Percentiles rank a stretch among this genome's conserved stretches.
phyloP scores from a whole-genome alignment of 2,113 vertebrate species.

The Neoarius graeffei region DNA sequence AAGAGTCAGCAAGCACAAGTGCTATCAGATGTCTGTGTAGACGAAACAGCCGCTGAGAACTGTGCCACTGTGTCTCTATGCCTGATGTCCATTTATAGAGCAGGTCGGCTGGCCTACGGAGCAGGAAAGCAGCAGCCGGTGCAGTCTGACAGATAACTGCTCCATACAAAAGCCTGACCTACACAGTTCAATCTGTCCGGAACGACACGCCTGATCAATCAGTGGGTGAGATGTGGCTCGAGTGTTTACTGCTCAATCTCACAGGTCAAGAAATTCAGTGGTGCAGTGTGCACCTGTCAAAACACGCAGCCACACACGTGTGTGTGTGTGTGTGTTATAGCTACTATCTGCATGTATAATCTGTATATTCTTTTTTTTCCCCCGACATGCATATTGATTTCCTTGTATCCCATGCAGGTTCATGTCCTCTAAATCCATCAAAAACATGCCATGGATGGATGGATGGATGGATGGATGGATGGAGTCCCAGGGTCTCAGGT shows the following conservation, averaged over 20 bases:
- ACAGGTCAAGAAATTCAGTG: background rate
- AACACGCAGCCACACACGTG: background rate
- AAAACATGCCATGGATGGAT: background rate
- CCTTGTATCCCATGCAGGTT: background rate
- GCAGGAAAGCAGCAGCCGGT: conserved; percentile 24
- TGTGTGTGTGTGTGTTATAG: background rate
- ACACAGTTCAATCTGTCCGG: conserved; percentile 1
- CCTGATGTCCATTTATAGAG: conserved; percentile 13
- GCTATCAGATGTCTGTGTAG: conserved; percentile 35
- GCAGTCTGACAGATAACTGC: conserved; percentile 27
- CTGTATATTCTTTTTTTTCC: background rate
- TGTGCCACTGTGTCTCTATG: conserved; percentile 28
- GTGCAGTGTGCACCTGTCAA: conserved; percentile 3
- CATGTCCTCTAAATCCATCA: background rate
- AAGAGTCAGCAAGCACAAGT: background rate
- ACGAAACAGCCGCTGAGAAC: conserved; percentile 19
- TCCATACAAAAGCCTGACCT: conserved; percentile 17
- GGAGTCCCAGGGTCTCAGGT: background rate
- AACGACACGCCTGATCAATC: conserved; percentile 24
- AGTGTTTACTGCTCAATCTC: conserved; percentile 16
- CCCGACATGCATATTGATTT: background rate
- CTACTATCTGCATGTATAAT: too few species aligned
- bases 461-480: background rate
- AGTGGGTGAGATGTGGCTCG: conserved; percentile 9
- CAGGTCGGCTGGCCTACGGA: background rate